Evolutionary conservation across 1,140 invertebrate species (phyloP).

Genomic region (Oppia nitens): DNA sequence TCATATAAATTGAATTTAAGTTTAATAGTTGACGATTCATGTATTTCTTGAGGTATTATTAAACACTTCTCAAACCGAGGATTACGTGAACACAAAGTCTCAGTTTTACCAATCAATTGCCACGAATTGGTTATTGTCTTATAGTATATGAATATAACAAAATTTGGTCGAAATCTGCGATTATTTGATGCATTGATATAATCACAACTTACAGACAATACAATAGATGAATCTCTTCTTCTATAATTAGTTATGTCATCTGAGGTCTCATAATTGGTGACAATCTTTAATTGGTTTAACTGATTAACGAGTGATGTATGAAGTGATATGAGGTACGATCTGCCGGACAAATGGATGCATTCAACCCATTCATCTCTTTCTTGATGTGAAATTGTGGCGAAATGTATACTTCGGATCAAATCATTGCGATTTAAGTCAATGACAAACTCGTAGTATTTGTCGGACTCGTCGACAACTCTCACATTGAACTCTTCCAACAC

Average conservation of each 20-base stretch:
- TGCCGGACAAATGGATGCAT: slow-evolving; percentile 62
- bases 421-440: slow-evolving; percentile 4
- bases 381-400: neutral
- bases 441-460: slow-evolving; percentile 3
- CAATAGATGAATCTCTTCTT: neutral
- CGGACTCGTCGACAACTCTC: neutral
- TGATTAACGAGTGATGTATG: neutral
- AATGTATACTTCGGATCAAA: slow-evolving; percentile 2
- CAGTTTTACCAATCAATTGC: slow-evolving; percentile 7
- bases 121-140: slow-evolving; percentile 1
- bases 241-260: neutral
- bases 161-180: neutral
- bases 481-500: slow-evolving; percentile 1
- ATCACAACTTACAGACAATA: neutral
- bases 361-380: slow-evolving; percentile 75
- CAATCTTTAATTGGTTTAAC: neutral
- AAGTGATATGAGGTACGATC: slow-evolving; percentile 53
- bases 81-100: slow-evolving; percentile 4
- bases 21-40: neutral
- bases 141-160: slow-evolving; percentile 2
- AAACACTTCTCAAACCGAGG: slow-evolving; percentile 4
- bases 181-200: neutral
- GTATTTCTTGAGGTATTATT: neutral
- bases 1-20: neutral
- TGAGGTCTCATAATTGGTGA: neutral